phyloP scores from a whole-genome alignment of 2,797 vertebrate genomes.

The Morus bassanus region DNA sequence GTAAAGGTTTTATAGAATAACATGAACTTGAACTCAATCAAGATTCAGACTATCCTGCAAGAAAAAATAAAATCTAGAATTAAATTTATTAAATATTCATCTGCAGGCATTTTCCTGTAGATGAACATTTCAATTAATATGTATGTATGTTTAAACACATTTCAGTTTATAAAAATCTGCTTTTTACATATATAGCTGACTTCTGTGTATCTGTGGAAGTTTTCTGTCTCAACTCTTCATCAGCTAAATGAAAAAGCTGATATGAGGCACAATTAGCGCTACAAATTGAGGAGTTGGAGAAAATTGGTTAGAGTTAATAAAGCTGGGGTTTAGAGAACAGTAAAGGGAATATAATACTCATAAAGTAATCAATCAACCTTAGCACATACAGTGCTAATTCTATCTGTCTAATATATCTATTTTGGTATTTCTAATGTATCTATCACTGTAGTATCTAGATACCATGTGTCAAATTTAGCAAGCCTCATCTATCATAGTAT shows the following conservation, averaged over 20 bases:
- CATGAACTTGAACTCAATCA: neutral
- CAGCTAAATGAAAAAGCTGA: constrained; percentile 41
- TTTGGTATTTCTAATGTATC: constrained; percentile 48
- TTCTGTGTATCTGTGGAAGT: neutral
- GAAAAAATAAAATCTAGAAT: neutral
- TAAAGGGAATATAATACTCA: constrained; percentile 48
- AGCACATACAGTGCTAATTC: constrained; percentile 47
- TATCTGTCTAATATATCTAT: constrained; percentile 38
- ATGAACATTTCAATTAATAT: neutral
- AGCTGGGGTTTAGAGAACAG: constrained; percentile 62
- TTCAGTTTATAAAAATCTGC: neutral
- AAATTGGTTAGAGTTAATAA: constrained; percentile 67
- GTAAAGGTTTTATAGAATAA: neutral
- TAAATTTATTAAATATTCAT: neutral
- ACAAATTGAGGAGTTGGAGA: constrained; percentile 54
- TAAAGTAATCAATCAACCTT: constrained; percentile 59
- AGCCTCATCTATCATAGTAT: neutral
- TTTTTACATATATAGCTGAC: neutral
- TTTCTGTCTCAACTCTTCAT: constrained; percentile 46
- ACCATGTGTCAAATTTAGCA: neutral
- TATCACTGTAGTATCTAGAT: neutral
- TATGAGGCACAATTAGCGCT: constrained; percentile 51
- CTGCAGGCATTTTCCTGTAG: neutral
- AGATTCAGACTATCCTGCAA: neutral
- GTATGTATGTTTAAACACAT: neutral